Evolutionary conservation across 92 coral and sea anemone genomes (phyloP), one percentile per base, ranked within the genome.

Genomic region (Scolanthus callimorphus): DNA sequence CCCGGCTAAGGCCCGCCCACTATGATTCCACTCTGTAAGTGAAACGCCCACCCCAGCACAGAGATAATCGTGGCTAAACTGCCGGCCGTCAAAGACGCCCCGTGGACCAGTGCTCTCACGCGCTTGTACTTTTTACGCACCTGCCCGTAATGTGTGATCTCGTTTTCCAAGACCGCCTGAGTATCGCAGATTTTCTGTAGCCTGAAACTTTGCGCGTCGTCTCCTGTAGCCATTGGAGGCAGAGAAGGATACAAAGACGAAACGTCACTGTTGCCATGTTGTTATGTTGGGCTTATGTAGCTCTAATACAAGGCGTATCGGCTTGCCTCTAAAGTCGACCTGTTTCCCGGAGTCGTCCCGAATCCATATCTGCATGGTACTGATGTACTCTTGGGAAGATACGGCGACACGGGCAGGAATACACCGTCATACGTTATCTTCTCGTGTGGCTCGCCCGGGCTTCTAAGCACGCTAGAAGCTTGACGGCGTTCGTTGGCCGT

Each of bases 181-280:
- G 54, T 59, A 47, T 69, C 59, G 34, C 47, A 55, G 26, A 68
- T 68, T 29, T 55, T 68, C 17, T 57, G 64, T 46, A 68, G 57
- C 29, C 75, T 64, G 54, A 37, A 68, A 49, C 39, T 48, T 17
- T 65, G 62, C 39, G 22, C 52, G 12, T 34, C 41, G 41, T 15
- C 41, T 6, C 41, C 41, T 6, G n/a, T n/a, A n/a, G n/a, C n/a
- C n/a, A n/a, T n/a, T n/a, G n/a, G n/a, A n/a, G n/a, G n/a, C n/a
- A n/a, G n/a, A n/a, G n/a, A n/a, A n/a, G n/a, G n/a, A n/a, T n/a
- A n/a, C n/a, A n/a, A n/a, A n/a, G n/a, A n/a, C n/a, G n/a, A n/a
- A 31, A 63, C 60, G 1, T 62, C 41, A 20, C 41, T 48, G 38
- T 49, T 25, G 70, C 41, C 59, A 4, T 52, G 59, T 52, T 22